A percentile compares a stretch with the other conserved stretches of the same genome.
These are phyloP conservation scores for Falco novaeseelandiae DNA, from an alignment of 2,797 vertebrate genomes.

Conservation along the genomic window DNA sequence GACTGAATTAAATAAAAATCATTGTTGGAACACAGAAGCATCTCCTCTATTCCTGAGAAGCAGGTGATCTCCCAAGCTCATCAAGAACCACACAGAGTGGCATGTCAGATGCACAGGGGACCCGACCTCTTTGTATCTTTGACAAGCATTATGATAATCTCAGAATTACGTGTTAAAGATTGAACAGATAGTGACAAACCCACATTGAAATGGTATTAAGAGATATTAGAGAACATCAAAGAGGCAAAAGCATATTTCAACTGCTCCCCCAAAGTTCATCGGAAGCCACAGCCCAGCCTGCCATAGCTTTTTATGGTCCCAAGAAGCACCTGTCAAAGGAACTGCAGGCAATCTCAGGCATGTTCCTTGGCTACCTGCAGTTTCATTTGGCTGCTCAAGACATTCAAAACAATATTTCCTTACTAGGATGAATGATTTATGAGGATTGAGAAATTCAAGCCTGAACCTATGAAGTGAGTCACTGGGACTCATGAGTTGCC, in stretches of 20 bases:
- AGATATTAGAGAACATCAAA: neutral
- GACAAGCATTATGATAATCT: constrained; percentile 16
- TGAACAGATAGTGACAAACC: constrained; percentile 17
- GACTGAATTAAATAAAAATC: neutral
- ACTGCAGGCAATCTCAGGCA: neutral
- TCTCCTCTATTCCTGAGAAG: neutral
- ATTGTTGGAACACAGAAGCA: neutral
- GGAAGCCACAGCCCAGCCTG: neutral
- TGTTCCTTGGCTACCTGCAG: neutral
- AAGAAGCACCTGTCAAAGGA: neutral
- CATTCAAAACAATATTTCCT: neutral
- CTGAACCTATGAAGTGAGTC: neutral
- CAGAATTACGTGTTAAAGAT: neutral
- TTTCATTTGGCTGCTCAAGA: neutral
- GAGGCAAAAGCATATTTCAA: neutral
- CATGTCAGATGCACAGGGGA: neutral
- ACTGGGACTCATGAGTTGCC: neutral
- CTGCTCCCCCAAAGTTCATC: neutral
- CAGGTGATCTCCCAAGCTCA: neutral
- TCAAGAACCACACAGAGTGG: neutral
- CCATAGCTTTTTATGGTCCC: neutral
- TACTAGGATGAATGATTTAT: neutral
- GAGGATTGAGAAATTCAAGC: neutral
- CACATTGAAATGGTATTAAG: neutral
- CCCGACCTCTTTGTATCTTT: neutral